These are phyloP conservation scores for Choloepus hoffmanni DNA, from an alignment of 2,113 vertebrate species.

Conservation along the genomic window DNA sequence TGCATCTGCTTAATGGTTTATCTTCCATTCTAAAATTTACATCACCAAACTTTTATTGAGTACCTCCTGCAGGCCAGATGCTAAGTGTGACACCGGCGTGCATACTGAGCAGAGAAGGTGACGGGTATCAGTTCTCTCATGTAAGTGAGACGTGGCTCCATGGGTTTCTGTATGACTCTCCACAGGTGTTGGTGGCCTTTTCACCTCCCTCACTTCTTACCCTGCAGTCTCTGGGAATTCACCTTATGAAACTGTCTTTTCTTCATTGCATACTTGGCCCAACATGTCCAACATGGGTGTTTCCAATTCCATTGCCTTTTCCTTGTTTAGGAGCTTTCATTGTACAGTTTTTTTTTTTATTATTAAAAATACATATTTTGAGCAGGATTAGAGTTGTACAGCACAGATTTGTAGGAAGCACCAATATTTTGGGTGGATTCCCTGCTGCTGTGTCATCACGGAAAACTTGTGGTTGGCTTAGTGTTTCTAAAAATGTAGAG, in stretches of 20 bases:
- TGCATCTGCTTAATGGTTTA: not conserved
- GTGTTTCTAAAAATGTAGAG: not conserved
- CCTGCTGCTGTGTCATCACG: conserved; percentile 1
- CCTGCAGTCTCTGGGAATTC: not conserved
- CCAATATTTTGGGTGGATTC: conserved; percentile 47
- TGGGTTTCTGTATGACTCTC: conserved; percentile 48
- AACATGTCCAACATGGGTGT: not conserved
- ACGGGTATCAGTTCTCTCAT: not conserved
- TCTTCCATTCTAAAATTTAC: not conserved
- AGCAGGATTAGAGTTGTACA: not conserved
- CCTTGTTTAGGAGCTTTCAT: conserved; percentile 16
- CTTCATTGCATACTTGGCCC: not conserved
- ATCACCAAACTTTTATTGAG: not conserved
- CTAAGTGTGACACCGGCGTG: not conserved
- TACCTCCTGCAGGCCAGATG: not conserved
- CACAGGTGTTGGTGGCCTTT: not conserved
- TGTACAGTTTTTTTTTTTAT: not conserved
- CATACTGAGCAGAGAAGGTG: not conserved
- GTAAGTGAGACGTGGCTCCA: not conserved
- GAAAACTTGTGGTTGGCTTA: not conserved
- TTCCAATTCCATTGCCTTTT: conserved; percentile 5
- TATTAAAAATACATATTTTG: not conserved
- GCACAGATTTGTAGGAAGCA: not conserved
- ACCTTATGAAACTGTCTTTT: not conserved
- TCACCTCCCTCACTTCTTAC: not conserved